Conservation (phyloP, 2,797 vertebrate genomes). For the Neosilurus mollespiculum region DNA sequence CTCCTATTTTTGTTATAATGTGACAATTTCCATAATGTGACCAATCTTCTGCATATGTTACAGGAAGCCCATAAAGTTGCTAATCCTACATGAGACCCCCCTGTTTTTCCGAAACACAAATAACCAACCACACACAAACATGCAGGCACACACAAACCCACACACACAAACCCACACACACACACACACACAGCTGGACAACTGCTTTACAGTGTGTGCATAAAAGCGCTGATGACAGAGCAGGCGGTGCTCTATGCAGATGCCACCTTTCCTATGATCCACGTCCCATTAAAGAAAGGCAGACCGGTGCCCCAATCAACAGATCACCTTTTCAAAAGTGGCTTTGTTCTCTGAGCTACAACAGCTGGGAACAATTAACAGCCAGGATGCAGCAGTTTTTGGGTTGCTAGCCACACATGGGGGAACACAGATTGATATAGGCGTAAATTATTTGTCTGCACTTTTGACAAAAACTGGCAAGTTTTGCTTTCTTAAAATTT, state of each 20-base stretch:
- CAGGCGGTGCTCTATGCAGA: slow-evolving; percentile 67
- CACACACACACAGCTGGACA: slow-evolving; percentile 60
- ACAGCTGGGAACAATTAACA: slow-evolving; percentile 80
- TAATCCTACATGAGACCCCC: background rate
- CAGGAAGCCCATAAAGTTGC: background rate
- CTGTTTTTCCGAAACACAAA: slow-evolving; percentile 27
- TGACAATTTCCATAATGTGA: background rate
- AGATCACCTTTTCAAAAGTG: slow-evolving; percentile 77
- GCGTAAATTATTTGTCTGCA: no score
- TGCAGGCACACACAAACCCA: no score
- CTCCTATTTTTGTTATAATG: background rate
- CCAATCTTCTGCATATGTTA: background rate
- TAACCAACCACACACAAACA: slow-evolving; percentile 13
- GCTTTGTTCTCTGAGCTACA: slow-evolving; percentile 69
- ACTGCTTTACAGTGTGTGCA: slow-evolving; percentile 60
- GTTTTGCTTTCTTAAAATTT: slow-evolving; percentile 11
- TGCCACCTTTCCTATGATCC: slow-evolving; percentile 73
- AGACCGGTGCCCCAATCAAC: slow-evolving; percentile 71
- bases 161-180: slow-evolving; percentile 29
- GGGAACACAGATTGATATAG: slow-evolving; percentile 43
- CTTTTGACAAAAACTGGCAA: background rate
- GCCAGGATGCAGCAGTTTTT: slow-evolving; percentile 66
- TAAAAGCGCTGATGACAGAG: slow-evolving; percentile 50
- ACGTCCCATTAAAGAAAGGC: slow-evolving; percentile 70
- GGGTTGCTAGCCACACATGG: slow-evolving; percentile 61